Conservation (phyloP, 1,140 invertebrate genomes). For the Portunus trituberculatus region DNA sequence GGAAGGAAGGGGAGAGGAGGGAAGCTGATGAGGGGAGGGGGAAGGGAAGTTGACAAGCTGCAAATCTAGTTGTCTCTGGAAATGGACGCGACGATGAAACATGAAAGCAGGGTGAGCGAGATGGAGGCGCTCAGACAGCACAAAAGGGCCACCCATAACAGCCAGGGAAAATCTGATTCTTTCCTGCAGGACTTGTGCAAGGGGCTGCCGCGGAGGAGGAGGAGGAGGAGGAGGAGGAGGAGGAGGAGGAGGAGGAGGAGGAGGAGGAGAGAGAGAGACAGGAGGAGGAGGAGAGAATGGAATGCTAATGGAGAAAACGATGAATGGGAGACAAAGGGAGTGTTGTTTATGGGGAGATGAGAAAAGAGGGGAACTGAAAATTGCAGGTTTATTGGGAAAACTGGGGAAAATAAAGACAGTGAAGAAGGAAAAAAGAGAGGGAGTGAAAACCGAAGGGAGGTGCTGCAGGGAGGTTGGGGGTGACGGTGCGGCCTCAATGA, state of each 20-base stretch:
- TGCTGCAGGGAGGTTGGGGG: too few species aligned
- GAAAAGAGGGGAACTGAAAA: too few species aligned
- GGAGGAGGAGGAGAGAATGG: not conserved
- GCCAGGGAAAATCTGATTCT: not conserved
- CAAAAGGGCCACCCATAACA: not conserved
- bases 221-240: not conserved
- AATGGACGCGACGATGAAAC: slow-evolving; percentile 9
- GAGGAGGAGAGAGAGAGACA: not conserved
- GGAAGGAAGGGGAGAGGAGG: not conserved
- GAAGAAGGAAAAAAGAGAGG: too few species aligned
- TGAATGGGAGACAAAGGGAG: too few species aligned
- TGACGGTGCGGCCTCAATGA: too few species aligned
- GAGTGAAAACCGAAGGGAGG: too few species aligned
- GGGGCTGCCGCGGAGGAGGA: not conserved
- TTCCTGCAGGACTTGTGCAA: not conserved
- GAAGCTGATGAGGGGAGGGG: not conserved
- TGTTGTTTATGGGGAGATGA: too few species aligned
- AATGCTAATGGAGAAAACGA: not conserved
- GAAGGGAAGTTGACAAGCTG: not conserved
- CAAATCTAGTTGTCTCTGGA: slow-evolving; percentile 20
- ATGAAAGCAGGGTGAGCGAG: not conserved
- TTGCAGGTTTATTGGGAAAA: too few species aligned
- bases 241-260: not conserved
- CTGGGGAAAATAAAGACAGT: too few species aligned
- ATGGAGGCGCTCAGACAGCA: not conserved